phyloP scores from a whole-genome alignment of 2,113 vertebrate genomes.

The Theristicus caerulescens region DNA sequence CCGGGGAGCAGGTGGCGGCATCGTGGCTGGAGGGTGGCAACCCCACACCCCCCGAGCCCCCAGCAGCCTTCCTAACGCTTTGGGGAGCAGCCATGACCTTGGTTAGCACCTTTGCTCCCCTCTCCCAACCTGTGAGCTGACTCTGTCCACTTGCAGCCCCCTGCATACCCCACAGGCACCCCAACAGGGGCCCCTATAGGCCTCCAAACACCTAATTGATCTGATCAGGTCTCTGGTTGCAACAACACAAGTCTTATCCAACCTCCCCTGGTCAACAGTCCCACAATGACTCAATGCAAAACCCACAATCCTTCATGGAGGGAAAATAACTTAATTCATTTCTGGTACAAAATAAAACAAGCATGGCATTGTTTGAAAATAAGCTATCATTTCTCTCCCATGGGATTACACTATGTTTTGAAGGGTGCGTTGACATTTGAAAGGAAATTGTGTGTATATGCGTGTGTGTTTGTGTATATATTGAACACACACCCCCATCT shows the following conservation, averaged over 20 bases:
- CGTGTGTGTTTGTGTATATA: neutral
- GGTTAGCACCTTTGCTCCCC: neutral
- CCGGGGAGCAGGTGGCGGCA: fast-evolving
- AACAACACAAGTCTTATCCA: neutral
- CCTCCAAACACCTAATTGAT: neutral
- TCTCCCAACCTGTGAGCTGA: neutral
- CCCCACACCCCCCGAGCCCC: fast-evolving
- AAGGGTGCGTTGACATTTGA: neutral
- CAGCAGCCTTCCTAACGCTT: neutral
- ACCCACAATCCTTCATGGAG: neutral
- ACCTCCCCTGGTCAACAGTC: neutral
- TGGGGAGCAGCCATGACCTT: neutral
- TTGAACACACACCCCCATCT: neutral
- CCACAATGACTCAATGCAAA: neutral
- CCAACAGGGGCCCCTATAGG: neutral
- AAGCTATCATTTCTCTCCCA: neutral
- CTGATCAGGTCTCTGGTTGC: neutral
- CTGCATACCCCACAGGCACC: neutral
- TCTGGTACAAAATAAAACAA: neutral
- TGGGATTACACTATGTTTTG: neutral
- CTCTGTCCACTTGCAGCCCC: neutral
- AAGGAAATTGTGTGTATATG: neutral
- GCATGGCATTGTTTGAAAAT: neutral
- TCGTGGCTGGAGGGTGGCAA: neutral
- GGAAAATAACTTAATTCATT: neutral